A percentile compares a stretch with the other conserved stretches of the same genome.
Conservation (phyloP, 2,113 vertebrate genomes). For the Microcebus tavaratra region DNA sequence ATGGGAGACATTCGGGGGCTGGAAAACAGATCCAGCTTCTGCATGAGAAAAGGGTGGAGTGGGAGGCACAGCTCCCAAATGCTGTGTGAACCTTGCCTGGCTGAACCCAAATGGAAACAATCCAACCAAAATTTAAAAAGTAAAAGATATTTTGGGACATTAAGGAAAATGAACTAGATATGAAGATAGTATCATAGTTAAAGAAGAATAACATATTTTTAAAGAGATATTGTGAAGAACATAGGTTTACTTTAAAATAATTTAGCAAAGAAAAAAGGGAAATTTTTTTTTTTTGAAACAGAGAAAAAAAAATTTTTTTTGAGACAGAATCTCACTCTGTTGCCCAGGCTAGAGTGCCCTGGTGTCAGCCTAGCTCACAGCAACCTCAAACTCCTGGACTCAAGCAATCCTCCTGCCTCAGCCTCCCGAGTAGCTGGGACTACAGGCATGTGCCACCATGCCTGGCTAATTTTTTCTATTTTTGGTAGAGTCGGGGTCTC, state of each 20-base stretch:
- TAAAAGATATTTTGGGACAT: not conserved
- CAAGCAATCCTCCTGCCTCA: too few relatives aligned
- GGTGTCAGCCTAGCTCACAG: too few relatives aligned
- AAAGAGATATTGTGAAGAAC: not conserved
- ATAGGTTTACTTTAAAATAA: not conserved
- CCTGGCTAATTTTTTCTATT: too few relatives aligned
- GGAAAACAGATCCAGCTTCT: not conserved
- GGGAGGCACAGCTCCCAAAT: not conserved
- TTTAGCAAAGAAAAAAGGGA: not conserved
- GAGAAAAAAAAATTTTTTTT: too few relatives aligned
- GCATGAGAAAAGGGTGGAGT: not conserved
- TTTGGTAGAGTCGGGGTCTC: too few relatives aligned
- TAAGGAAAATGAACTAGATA: not conserved
- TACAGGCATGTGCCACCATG: too few relatives aligned
- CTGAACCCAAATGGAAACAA: not conserved
- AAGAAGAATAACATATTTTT: not conserved
- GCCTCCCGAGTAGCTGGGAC: too few relatives aligned
- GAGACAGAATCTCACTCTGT: too few relatives aligned
- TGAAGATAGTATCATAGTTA: not conserved
- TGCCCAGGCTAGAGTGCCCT: too few relatives aligned
- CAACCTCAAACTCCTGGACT: too few relatives aligned
- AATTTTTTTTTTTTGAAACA: too few relatives aligned
- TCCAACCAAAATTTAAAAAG: not conserved
- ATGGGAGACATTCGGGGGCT: not conserved
- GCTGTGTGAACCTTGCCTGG: not conserved